A percentile compares a stretch with the other conserved stretches of the same genome.
Evolutionary conservation across 2,888 invertebrate genomes (phyloP).

Genomic region (Ornithoptera alexandrae): DNA sequence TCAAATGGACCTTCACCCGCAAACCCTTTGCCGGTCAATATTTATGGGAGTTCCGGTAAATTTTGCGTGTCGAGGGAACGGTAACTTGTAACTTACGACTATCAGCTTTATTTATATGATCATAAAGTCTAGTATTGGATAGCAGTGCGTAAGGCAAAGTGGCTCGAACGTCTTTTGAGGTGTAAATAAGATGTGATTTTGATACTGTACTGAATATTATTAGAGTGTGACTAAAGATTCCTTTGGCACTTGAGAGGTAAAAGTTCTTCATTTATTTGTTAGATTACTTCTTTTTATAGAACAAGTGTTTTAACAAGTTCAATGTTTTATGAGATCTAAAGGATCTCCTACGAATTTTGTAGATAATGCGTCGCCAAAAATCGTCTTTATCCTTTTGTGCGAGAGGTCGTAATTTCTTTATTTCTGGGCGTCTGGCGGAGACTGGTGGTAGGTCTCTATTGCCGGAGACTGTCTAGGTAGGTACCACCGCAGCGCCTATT

Average conservation of each 20-base stretch:
- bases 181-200: conserved; percentile 14
- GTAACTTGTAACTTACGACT: conserved; percentile 15
- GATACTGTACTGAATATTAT: conserved; percentile 7
- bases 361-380: too few species aligned
- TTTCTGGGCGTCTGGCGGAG: too few species aligned
- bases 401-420: too few species aligned
- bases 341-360: too few species aligned
- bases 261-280: neutral
- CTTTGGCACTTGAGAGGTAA: neutral
- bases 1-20: conserved; percentile 55
- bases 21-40: conserved; percentile 60
- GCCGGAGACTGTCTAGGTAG: too few species aligned
- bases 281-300: neutral
- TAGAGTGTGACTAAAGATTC: neutral
- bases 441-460: too few species aligned
- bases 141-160: neutral
- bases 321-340: too few species aligned
- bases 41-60: conserved; percentile 59
- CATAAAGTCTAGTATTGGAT: conserved; percentile 2
- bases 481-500: too few species aligned
- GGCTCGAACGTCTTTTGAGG: conserved; percentile 10
- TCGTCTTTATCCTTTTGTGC: too few species aligned
- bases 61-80: conserved; percentile 43
- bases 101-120: conserved; percentile 7
- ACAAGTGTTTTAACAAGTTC: neutral